phyloP scores from a whole-genome alignment of 1,140 invertebrate species.

The Ips nitidus region DNA sequence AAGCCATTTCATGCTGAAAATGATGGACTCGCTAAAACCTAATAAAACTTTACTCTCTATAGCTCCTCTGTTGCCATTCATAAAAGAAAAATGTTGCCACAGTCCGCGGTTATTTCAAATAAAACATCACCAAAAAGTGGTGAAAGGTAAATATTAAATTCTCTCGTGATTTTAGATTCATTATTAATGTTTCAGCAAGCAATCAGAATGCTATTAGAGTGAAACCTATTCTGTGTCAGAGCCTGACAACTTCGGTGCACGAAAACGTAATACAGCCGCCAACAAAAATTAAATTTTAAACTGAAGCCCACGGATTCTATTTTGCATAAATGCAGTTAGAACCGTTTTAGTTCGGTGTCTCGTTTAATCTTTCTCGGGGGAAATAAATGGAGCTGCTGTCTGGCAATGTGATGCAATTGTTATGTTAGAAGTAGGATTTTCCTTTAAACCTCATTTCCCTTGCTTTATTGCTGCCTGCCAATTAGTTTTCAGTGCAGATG shows the following conservation, averaged over 20 bases:
- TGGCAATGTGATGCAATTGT: not conserved
- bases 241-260: not conserved
- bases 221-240: not conserved
- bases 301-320: not conserved
- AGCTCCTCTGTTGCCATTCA: too few relatives aligned
- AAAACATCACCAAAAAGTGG: too few relatives aligned
- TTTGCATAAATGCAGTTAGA: not conserved
- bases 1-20: too few relatives aligned
- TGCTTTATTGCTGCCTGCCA: not conserved
- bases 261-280: not conserved
- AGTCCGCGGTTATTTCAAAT: too few relatives aligned
- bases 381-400: not conserved
- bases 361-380: not conserved
- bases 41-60: too few relatives aligned
- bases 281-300: conserved; percentile 3
- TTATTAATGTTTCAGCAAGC: not conserved
- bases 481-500: not conserved
- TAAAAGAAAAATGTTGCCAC: too few relatives aligned
- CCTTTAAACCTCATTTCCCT: too few relatives aligned
- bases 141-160: too few relatives aligned
- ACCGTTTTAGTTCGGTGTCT: conserved; percentile 1
- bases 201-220: not conserved
- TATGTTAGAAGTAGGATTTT: not conserved
- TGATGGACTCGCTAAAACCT: too few relatives aligned
- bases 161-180: too few relatives aligned